These are phyloP conservation scores for Cyphomyrus discorhynchus DNA, from an alignment of 2,113 vertebrate genomes.

Conservation along the genomic window DNA sequence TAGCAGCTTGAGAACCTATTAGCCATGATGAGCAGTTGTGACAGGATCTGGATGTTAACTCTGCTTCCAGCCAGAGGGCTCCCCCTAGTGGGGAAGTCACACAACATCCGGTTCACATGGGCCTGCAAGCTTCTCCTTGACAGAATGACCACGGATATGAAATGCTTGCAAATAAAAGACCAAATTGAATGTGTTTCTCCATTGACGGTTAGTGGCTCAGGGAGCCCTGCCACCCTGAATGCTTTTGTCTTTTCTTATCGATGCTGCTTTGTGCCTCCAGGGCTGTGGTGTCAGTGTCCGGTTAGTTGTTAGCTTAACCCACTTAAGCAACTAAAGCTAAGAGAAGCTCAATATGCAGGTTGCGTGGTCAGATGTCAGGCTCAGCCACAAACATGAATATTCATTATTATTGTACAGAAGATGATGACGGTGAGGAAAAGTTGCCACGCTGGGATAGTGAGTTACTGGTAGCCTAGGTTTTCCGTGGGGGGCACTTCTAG, in stretches of 20 bases:
- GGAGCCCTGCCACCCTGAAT: not conserved
- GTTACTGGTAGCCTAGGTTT: not conserved
- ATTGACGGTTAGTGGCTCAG: not conserved
- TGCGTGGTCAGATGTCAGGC: not conserved
- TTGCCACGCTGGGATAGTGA: not conserved
- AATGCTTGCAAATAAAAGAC: not conserved
- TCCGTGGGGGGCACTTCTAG: not conserved
- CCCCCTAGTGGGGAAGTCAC: conserved; percentile 20
- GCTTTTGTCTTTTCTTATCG: not conserved
- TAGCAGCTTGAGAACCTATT: conserved; percentile 23
- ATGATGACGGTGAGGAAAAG: not conserved
- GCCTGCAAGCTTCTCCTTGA: not conserved
- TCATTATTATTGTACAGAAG: not conserved
- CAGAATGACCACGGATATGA: not conserved
- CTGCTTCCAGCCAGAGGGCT: not conserved
- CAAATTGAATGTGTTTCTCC: not conserved
- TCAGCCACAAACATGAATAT: not conserved
- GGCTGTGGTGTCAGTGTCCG: not conserved
- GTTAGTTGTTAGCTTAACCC: not conserved
- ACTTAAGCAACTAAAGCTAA: not conserved
- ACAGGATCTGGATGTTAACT: not conserved
- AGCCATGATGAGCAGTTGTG: conserved; percentile 22
- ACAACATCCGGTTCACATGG: not conserved
- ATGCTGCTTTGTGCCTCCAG: not conserved
- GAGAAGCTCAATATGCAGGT: not conserved